phyloP scores from a whole-genome alignment of 2,888 invertebrate genomes.

The Lochmaea capreae region DNA sequence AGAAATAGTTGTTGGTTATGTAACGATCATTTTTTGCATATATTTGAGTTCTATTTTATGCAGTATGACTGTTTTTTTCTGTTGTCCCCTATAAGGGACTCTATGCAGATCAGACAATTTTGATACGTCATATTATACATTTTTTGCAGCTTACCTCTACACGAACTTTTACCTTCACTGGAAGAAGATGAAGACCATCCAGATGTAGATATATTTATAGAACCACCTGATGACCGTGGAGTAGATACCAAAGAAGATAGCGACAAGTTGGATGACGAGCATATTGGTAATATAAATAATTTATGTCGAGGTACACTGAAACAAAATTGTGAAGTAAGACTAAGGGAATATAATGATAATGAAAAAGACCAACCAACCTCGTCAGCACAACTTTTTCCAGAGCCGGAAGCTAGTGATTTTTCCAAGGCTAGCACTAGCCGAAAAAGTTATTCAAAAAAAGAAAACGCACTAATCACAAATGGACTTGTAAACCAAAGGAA shows the following conservation, averaged over 20 bases:
- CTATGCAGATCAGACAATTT: slow-evolving; percentile 12
- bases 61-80: not conserved
- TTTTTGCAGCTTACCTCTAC: slow-evolving; percentile 24
- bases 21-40: not conserved
- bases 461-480: not conserved
- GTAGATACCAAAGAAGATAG: slow-evolving; percentile 20
- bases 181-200: slow-evolving; percentile 18
- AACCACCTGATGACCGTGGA: not conserved
- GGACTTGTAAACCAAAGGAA: not conserved
- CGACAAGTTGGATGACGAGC: slow-evolving; percentile 26
- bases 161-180: slow-evolving; percentile 14
- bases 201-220: slow-evolving; percentile 15
- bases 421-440: not conserved
- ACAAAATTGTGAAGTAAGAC: slow-evolving; percentile 23
- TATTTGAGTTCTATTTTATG: not conserved
- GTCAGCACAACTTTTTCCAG: slow-evolving; percentile 8
- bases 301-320: slow-evolving; percentile 20
- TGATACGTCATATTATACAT: slow-evolving; percentile 11
- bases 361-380: slow-evolving; percentile 8
- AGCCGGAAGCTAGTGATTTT: not conserved
- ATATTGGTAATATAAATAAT: slow-evolving; percentile 27
- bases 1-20: not conserved
- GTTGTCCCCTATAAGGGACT: no score
- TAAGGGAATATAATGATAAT: slow-evolving; percentile 1
- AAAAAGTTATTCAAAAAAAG: slow-evolving; percentile 2